These are phyloP conservation scores for Lycia hirtaria DNA, from an alignment of 2,888 invertebrate species.

Conservation along the genomic window DNA sequence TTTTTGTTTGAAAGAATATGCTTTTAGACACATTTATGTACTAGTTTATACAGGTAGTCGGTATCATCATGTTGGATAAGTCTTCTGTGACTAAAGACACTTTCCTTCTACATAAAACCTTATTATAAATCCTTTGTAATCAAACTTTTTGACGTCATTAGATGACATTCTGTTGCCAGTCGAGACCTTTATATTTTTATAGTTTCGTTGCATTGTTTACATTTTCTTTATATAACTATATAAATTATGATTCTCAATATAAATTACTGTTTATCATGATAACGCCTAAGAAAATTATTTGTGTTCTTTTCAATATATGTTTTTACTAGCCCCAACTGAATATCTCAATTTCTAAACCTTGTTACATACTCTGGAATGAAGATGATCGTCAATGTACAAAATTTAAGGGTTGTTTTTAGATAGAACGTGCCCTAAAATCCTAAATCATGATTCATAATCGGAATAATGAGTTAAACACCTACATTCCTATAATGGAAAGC, in stretches of 20 bases:
- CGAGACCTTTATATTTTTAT: neutral
- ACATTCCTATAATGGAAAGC: neutral
- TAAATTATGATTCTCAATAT: neutral
- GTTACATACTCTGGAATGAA: neutral
- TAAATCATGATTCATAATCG: slow-evolving; percentile 15
- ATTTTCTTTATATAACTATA: neutral
- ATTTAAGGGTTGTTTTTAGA: neutral
- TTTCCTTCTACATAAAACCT: too few species aligned
- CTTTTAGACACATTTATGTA: too few species aligned
- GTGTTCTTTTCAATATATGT: neutral
- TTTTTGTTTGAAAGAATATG: too few species aligned
- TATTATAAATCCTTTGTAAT: too few species aligned
- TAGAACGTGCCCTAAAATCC: neutral
- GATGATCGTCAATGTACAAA: neutral
- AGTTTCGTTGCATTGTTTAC: neutral
- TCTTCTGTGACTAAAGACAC: too few species aligned
- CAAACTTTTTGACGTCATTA: neutral
- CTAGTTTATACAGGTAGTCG: too few species aligned
- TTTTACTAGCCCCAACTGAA: too few species aligned
- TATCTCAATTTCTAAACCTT: neutral
- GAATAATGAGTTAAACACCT: neutral
- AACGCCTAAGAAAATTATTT: neutral
- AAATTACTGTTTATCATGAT: slow-evolving; percentile 3
- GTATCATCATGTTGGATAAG: too few species aligned
- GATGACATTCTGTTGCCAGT: neutral